phyloP scores from a whole-genome alignment of 2,888 invertebrate species.

The Trissonchulus latispiculum region DNA sequence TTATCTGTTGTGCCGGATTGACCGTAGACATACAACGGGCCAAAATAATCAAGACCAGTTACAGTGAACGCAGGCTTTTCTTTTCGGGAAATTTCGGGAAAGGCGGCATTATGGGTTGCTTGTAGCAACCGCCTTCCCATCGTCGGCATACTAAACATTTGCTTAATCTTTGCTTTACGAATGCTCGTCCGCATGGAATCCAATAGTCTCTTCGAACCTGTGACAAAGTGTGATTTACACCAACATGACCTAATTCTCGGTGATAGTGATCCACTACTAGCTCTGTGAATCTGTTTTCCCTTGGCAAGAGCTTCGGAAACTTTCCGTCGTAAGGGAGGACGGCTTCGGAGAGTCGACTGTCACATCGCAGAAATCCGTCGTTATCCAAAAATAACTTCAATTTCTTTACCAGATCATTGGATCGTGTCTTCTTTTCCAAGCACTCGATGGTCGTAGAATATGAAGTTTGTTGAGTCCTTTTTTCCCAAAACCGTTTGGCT shows the following conservation, averaged over 20 bases:
- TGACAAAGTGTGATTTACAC: neutral
- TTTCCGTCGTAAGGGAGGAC: neutral
- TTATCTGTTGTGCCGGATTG: too few relatives aligned
- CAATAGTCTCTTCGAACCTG: slow-evolving; percentile 4
- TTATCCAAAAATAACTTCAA: neutral
- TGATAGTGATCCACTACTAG: slow-evolving; percentile 8
- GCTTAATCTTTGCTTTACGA: slow-evolving; percentile 1
- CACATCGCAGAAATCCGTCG: slow-evolving; percentile 6
- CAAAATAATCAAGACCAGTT: too few relatives aligned
- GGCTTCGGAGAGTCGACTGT: neutral
- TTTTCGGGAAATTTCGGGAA: neutral
- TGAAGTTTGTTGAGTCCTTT: too few relatives aligned
- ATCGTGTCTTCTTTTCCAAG: too few relatives aligned
- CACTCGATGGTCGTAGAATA: too few relatives aligned
- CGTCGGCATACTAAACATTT: slow-evolving; percentile 7
- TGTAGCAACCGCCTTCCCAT: neutral
- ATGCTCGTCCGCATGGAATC: slow-evolving; percentile 8
- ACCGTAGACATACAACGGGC: too few relatives aligned
- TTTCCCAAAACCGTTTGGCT: too few relatives aligned
- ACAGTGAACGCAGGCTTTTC: too few relatives aligned
- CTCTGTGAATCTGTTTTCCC: neutral
- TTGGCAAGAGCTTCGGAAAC: slow-evolving; percentile 7
- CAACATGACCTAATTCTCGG: slow-evolving; percentile 1
- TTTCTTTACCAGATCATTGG: too few relatives aligned
- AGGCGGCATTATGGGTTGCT: neutral